Base-by-base conservation (phyloP, 2,797 vertebrate genomes). In the Mormyrops attenuatus region DNA sequence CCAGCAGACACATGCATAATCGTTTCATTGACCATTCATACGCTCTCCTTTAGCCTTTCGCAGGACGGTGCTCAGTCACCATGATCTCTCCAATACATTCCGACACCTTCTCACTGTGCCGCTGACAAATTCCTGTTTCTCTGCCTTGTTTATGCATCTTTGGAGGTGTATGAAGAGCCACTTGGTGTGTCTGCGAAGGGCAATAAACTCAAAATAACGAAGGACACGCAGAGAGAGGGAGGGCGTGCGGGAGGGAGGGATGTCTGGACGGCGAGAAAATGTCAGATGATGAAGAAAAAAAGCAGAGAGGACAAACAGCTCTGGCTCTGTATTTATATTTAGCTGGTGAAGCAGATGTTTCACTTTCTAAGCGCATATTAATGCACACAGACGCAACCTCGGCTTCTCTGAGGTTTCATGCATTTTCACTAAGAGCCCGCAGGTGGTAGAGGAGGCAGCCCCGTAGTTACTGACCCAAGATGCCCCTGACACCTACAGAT, bases 391-490 rank as follows among this genome's bases (percentile, higher is more conserved):
- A 87, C 50, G 41, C 9, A 69, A 34, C 30, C 26, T n/a, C 17
- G 34, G 85, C 52, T 57, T 57, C 26, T 5, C 26, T 1, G 2
- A 30, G 50, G 4, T 53, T 34, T 22, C 38, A 11, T 49, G 80
- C 20, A 22, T 47, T 84, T n/a, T 84, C 41, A 88, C 15, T 73
- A 85, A 89, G 1, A 69, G 86, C 86, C 60, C 86, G 34, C n/a
- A 63, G 41, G 57, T 50, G n/a, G 4, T 22, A 53, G 2, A 53
- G 30, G 15, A n/a, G 63, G 7, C 53, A 82, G 2, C 9, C 7
- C 47, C 26, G 38, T n/a, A 52, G n/a, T 66, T 41, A 60, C 82
- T 86, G 89, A 89, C 89, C 82, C 82, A 53, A 66, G 11, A 63
- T 17, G 0, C 15, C 55, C n/a, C 44, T 73, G 80, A 84, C 5